phyloP scores from a whole-genome alignment of 2,797 vertebrate genomes.

The Tenualosa ilisha region DNA sequence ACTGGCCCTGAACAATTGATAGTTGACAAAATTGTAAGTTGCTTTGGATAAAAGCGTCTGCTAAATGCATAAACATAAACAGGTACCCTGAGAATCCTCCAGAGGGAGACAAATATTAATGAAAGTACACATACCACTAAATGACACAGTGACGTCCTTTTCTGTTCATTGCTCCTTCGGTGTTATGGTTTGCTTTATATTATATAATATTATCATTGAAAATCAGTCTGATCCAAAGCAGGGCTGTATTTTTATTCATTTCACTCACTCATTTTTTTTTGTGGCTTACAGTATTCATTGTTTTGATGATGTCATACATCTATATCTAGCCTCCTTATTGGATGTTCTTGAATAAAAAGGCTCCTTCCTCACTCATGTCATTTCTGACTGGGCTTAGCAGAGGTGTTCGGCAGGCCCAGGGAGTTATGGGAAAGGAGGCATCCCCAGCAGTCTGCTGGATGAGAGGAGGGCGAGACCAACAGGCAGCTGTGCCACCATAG shows the following conservation, averaged over 20 bases:
- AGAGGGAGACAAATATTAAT: constrained; percentile 44
- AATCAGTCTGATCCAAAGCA: neutral
- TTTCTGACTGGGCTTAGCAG: neutral
- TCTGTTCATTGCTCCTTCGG: neutral
- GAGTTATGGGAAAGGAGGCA: constrained; percentile 63
- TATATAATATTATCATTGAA: neutral
- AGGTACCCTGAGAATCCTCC: constrained; percentile 14
- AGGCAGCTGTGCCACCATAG: constrained; percentile 54
- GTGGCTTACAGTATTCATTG: no score
- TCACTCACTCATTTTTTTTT: neutral
- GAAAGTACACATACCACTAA: neutral
- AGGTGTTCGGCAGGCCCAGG: constrained; percentile 67
- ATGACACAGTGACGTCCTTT: neutral
- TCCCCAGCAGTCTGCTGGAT: constrained; percentile 59
- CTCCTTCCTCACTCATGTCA: neutral
- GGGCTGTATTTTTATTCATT: neutral
- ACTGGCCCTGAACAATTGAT: no score
- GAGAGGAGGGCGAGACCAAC: constrained; percentile 52
- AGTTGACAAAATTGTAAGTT: no score
- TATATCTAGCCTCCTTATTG: neutral
- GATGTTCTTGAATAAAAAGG: neutral
- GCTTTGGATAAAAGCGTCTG: no score
- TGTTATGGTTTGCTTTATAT: neutral
- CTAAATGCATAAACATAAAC: no score
- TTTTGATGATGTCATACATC: neutral